These are phyloP conservation scores for Drosophila lacertosa DNA, from an alignment of 1,140 invertebrate genomes.

Conservation along the genomic window DNA sequence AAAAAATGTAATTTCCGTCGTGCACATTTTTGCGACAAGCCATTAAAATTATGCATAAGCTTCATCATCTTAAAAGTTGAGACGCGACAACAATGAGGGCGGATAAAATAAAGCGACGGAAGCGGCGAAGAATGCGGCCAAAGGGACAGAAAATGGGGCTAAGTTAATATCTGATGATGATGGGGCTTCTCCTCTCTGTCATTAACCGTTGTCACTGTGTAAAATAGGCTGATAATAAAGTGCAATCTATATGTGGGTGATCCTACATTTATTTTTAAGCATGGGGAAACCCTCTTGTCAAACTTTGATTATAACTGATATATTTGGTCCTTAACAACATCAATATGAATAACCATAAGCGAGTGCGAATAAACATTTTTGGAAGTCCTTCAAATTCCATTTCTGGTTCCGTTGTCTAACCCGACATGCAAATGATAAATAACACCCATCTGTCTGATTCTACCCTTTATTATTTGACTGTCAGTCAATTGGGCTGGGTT, in stretches of 20 bases:
- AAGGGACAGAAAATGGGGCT: slow-evolving; percentile 5
- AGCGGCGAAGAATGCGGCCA: slow-evolving; percentile 7
- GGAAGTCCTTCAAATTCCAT: slow-evolving; percentile 36
- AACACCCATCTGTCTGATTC: slow-evolving; percentile 18
- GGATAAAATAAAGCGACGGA: slow-evolving; percentile 42
- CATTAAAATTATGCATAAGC: slow-evolving; percentile 71
- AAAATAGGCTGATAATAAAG: background rate
- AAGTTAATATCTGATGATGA: background rate
- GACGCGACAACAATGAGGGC: slow-evolving; percentile 55
- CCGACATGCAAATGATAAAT: slow-evolving; percentile 15
- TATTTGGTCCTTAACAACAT: background rate
- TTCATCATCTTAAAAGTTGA: slow-evolving; percentile 74
- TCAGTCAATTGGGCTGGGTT: slow-evolving; percentile 14
- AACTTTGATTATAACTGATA: background rate
- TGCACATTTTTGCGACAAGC: slow-evolving; percentile 52
- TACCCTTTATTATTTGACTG: slow-evolving; percentile 28
- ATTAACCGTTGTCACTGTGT: slow-evolving; percentile 6
- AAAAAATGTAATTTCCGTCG: slow-evolving; percentile 81
- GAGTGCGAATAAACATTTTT: slow-evolving; percentile 22
- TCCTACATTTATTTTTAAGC: background rate
- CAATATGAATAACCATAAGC: background rate
- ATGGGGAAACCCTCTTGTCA: background rate
- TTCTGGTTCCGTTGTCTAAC: background rate
- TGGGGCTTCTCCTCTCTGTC: background rate
- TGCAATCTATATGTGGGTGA: background rate